A percentile compares a stretch with the other conserved stretches of the same genome.
Conservation (phyloP, 2,888 invertebrate species). For the Sesia apiformis region DNA sequence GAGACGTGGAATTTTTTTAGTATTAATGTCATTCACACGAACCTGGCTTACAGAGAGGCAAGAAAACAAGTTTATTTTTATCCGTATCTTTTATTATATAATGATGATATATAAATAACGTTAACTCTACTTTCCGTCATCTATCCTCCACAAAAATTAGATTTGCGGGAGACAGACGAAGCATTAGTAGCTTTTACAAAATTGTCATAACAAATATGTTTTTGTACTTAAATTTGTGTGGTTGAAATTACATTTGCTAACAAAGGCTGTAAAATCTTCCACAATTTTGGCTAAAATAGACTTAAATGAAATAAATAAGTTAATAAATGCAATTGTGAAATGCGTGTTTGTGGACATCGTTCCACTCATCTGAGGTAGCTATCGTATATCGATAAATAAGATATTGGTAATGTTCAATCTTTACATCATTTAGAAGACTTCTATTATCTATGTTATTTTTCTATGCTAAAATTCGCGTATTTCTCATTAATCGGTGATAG, state of each 20-base stretch:
- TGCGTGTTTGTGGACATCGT: background rate
- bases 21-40: background rate
- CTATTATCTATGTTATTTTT: background rate
- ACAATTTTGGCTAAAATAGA: no score
- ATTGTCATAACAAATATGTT: background rate
- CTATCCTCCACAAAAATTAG: slow-evolving; percentile 45
- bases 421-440: background rate
- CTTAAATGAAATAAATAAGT: slow-evolving; percentile 3
- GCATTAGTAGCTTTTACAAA: slow-evolving; percentile 3
- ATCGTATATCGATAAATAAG: background rate
- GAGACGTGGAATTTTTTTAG: background rate
- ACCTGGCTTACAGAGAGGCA: background rate
- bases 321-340: slow-evolving; percentile 15
- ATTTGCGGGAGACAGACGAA: slow-evolving; percentile 49
- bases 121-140: slow-evolving; percentile 24
- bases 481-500: slow-evolving; percentile 39
- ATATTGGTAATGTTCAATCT: background rate
- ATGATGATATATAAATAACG: background rate
- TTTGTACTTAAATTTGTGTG: background rate
- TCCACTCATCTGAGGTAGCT: slow-evolving; percentile 18
- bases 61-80: background rate
- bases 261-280: no score
- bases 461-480: slow-evolving; percentile 4
- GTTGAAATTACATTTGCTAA: no score
- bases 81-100: background rate